Evolutionary conservation across 2,113 vertebrate genomes (phyloP).

Genomic region (Carassius gibelio): DNA sequence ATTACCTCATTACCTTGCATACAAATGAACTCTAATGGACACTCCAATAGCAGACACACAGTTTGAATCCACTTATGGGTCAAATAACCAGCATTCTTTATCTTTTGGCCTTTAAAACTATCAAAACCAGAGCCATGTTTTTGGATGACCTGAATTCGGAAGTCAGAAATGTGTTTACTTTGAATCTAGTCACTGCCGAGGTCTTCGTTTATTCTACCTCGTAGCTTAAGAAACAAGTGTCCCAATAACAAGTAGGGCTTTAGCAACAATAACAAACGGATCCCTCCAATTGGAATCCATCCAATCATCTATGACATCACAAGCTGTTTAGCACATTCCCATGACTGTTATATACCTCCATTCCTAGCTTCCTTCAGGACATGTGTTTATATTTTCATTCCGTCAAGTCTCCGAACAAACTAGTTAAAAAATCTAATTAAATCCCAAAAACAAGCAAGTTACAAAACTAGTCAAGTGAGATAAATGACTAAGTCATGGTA

Average conservation of each 20-base stretch:
- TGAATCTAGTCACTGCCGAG: background rate
- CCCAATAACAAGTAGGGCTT: conserved; percentile 40
- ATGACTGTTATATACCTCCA: conserved; percentile 29
- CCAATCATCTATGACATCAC: conserved; percentile 45
- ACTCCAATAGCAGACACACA: background rate
- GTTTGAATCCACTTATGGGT: background rate
- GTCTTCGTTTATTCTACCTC: conserved; percentile 25
- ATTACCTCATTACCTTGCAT: background rate
- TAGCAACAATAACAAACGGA: conserved; percentile 36
- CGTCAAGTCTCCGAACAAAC: background rate
- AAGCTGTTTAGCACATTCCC: conserved; percentile 38
- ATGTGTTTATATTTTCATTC: conserved; percentile 35
- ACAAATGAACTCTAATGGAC: background rate
- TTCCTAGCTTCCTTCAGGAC: background rate
- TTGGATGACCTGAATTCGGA: background rate
- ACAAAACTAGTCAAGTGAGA: conserved; percentile 9
- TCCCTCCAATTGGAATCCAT: conserved; percentile 38
- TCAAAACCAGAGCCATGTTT: background rate
- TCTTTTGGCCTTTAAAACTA: background rate
- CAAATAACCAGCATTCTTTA: conserved; percentile 4
- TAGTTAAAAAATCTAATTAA: background rate
- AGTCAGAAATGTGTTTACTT: conserved; percentile 20
- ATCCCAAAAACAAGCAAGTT: conserved; percentile 1
- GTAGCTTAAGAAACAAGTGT: conserved; percentile 29
- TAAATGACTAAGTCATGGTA: conserved; percentile 1